Percentiles rank a stretch among this genome's conserved stretches.
Conservation (phyloP, 2,888 invertebrate species). For the Ctena decussata region DNA sequence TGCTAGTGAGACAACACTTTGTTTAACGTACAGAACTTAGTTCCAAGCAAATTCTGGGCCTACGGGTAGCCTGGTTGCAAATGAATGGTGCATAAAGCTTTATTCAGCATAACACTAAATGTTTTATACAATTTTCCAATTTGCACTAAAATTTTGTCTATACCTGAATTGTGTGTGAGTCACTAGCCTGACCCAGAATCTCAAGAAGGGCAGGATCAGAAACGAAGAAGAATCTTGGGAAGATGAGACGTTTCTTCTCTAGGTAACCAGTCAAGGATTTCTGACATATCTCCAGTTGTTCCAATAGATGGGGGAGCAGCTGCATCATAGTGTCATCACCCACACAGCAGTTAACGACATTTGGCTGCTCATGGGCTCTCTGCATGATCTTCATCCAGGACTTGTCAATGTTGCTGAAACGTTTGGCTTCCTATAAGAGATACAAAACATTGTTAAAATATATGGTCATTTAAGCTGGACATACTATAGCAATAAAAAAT, state of each 20-base stretch:
- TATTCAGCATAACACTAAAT: no score
- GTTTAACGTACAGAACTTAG: no score
- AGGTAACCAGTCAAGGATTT: slow-evolving; percentile 95
- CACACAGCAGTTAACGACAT: slow-evolving; percentile 98
- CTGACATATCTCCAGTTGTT: slow-evolving; percentile 98
- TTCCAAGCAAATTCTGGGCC: no score
- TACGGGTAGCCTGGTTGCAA: no score
- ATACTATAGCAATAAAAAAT: no score
- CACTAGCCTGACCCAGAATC: slow-evolving; percentile 87
- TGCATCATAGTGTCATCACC: slow-evolving; percentile 97
- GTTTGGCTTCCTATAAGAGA: slow-evolving; percentile 83
- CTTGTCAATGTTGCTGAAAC: slow-evolving; percentile 98
- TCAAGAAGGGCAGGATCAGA: slow-evolving; percentile 87
- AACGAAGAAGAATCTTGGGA: slow-evolving; percentile 87
- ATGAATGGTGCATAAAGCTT: no score
- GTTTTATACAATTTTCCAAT: no score
- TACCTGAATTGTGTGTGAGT: slow-evolving; percentile 87
- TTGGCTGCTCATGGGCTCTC: slow-evolving; percentile 97
- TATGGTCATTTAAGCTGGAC: no score
- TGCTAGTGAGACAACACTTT: no score
- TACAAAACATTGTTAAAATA: no score
- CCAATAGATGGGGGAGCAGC: slow-evolving; percentile 96
- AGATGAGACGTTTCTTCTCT: slow-evolving; percentile 87
- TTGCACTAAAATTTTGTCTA: no score
- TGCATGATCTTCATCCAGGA: slow-evolving; percentile 98